phyloP scores from a whole-genome alignment of 2,113 vertebrate species.

The Datnioides undecimradiatus region DNA sequence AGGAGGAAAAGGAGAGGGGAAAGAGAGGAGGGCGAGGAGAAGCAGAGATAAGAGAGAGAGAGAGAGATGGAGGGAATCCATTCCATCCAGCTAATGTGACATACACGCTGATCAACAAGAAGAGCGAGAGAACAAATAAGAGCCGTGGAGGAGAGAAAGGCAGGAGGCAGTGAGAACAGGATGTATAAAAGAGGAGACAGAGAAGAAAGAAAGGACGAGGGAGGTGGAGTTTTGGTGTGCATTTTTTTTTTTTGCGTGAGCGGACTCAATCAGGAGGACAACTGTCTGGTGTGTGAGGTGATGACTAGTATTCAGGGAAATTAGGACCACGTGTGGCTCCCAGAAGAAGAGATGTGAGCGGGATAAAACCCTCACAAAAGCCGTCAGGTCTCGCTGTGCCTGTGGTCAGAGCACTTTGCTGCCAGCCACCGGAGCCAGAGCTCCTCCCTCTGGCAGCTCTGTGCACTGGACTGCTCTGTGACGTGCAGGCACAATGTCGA shows the following conservation, averaged over 20 bases:
- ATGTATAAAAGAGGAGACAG: conserved; percentile 28
- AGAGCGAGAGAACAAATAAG: conserved; percentile 25
- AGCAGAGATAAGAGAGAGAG: neutral
- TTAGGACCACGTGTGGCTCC: conserved; percentile 46
- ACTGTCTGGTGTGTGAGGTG: conserved; percentile 43
- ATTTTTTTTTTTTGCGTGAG: conserved; percentile 37
- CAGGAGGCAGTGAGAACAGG: conserved; percentile 28
- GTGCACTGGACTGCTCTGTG: neutral
- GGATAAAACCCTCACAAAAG: conserved; percentile 29
- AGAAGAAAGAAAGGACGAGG: conserved; percentile 26
- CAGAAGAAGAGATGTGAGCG: conserved; percentile 41
- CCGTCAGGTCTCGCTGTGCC: conserved; percentile 13
- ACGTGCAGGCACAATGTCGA: neutral
- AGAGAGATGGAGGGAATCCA: no score
- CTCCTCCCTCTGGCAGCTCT: conserved; percentile 48
- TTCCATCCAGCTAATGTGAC: conserved; percentile 17
- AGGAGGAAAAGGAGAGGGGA: neutral
- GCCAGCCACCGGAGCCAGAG: conserved; percentile 51
- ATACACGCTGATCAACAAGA: conserved; percentile 1
- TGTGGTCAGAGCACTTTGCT: neutral
- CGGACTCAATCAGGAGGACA: conserved; percentile 50
- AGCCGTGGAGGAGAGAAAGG: conserved; percentile 30
- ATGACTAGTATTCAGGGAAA: conserved; percentile 57
- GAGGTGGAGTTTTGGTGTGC: conserved; percentile 31
- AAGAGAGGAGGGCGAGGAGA: neutral